Evolutionary conservation across 2,888 invertebrate genomes (phyloP).

Genomic region (Macaria liturata): DNA sequence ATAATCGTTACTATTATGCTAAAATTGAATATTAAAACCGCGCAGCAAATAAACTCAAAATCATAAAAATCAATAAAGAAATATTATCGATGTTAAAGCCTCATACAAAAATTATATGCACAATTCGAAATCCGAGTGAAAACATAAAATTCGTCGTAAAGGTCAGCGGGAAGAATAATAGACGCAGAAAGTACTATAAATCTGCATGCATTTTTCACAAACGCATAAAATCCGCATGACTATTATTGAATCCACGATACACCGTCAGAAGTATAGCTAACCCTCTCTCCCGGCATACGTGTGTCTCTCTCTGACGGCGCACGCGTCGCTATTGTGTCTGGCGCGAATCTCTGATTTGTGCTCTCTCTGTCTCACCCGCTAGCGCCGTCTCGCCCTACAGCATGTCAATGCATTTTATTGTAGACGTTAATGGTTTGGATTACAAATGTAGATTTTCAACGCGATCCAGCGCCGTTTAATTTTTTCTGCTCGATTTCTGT

Average conservation of each 20-base stretch:
- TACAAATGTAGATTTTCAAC: constrained; percentile 82
- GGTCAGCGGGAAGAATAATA: constrained; percentile 50
- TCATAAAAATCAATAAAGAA: too few species aligned
- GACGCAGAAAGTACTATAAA: constrained; percentile 50
- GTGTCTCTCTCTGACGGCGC: constrained; percentile 61
- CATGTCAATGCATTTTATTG: constrained; percentile 82
- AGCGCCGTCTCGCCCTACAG: constrained; percentile 60
- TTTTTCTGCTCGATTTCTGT: constrained; percentile 70
- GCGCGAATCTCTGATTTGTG: constrained; percentile 56
- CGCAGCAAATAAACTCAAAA: background rate
- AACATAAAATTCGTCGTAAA: constrained; percentile 25
- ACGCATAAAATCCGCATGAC: constrained; percentile 75
- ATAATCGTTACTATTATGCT: too few species aligned
- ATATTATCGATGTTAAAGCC: background rate
- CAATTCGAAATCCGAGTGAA: constrained; percentile 7
- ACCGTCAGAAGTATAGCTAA: constrained; percentile 45
- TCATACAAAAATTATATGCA: constrained; percentile 1
- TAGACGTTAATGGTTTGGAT: constrained; percentile 80
- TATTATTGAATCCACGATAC: constrained; percentile 64
- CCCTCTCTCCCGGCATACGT: constrained; percentile 53
- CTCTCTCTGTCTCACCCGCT: constrained; percentile 57
- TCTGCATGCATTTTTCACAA: constrained; percentile 76
- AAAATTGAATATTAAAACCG: background rate
- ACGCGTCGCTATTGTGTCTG: constrained; percentile 80
- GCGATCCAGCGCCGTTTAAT: constrained; percentile 76